Conservation (phyloP, 2,888 invertebrate species). For the Scaptomyza polygonia region DNA sequence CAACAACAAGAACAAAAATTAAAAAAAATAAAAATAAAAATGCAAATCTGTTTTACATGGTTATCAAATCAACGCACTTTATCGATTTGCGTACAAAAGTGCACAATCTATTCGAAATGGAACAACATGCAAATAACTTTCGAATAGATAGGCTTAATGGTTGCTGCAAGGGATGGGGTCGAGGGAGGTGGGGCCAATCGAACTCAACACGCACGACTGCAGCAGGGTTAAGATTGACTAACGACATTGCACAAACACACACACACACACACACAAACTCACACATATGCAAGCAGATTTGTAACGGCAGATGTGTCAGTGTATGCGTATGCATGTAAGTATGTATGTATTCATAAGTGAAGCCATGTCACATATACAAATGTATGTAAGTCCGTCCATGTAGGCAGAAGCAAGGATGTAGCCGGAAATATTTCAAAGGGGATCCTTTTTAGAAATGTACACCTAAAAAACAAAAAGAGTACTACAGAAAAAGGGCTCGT, state of each 20-base stretch:
- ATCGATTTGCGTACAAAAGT: conserved; percentile 61
- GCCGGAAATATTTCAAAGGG: not conserved
- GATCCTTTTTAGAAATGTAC: not conserved
- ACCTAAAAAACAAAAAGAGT: too few species aligned
- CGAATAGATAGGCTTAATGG: conserved; percentile 42
- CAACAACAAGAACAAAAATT: too few species aligned
- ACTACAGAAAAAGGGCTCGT: too few species aligned
- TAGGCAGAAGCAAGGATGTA: conserved; percentile 1
- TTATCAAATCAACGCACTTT: conserved; percentile 57
- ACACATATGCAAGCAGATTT: conserved; percentile 62
- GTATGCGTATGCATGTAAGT: conserved; percentile 16
- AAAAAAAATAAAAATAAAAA: too few species aligned
- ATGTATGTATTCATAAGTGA: conserved; percentile 14
- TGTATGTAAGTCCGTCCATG: not conserved
- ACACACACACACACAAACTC: conserved; percentile 14
- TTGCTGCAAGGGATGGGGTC: not conserved
- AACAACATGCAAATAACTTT: conserved; percentile 68
- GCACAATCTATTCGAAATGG: conserved; percentile 52
- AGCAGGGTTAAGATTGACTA: conserved; percentile 75
- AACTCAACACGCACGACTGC: conserved; percentile 57
- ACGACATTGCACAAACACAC: conserved; percentile 48
- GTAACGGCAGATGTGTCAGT: conserved; percentile 57
- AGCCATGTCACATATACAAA: conserved; percentile 22
- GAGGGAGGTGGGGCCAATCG: conserved; percentile 11
- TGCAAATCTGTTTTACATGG: conserved; percentile 21